phyloP scores from a whole-genome alignment of 2,888 invertebrate species.

The Spatulosminthurus flaviceps region DNA sequence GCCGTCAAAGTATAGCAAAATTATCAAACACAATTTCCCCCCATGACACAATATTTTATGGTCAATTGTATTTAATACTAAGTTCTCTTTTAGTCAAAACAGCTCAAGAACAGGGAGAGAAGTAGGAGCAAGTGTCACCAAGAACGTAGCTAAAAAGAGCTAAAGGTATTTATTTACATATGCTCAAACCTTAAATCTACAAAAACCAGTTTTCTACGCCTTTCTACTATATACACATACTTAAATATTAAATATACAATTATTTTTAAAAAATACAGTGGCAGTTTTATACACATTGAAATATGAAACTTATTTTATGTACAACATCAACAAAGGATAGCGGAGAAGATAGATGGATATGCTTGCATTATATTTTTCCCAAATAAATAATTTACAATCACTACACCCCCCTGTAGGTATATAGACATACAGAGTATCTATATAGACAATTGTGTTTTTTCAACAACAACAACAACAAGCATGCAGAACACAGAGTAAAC shows the following conservation, averaged over 20 bases:
- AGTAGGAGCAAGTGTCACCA: conserved; percentile 23
- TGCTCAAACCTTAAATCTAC: not conserved
- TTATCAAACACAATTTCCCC: not conserved
- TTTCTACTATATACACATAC: not conserved
- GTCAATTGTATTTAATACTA: not conserved
- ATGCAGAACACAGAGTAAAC: not conserved
- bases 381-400: not conserved
- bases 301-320: conserved; percentile 14
- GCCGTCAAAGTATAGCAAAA: conserved; percentile 5
- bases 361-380: too few species aligned
- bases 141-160: not conserved
- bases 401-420: not conserved
- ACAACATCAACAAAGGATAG: conserved; percentile 26
- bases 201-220: conserved; percentile 4
- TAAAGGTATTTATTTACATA: conserved; percentile 15
- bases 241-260: not conserved
- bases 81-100: conserved; percentile 1
- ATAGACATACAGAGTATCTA: not conserved
- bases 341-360: conserved; percentile 42
- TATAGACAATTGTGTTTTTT: conserved; percentile 11
- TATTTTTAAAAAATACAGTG: not conserved
- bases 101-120: conserved; percentile 20
- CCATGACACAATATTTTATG: not conserved
- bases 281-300: not conserved
- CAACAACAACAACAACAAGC: too few species aligned